Evolutionary conservation across 2,888 invertebrate species (phyloP).

Genomic region (Papilio demoleus): DNA sequence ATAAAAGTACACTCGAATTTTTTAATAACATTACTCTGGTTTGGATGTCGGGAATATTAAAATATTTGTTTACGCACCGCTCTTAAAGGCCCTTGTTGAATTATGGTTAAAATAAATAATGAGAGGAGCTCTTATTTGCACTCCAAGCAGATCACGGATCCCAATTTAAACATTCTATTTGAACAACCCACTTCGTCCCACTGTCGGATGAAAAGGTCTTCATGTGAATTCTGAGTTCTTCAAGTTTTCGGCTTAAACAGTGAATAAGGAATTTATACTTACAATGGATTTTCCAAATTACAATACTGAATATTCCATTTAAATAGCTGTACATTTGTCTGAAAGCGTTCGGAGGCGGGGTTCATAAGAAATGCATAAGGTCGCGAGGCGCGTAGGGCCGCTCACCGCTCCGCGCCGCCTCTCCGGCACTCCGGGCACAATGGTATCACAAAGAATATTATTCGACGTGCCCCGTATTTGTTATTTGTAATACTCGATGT

Average conservation of each 20-base stretch:
- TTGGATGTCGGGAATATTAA: constrained; percentile 38
- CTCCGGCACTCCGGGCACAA: constrained; percentile 53
- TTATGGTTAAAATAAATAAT: constrained; percentile 43
- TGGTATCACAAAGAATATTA: constrained; percentile 52
- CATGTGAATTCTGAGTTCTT: constrained; percentile 51
- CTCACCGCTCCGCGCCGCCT: constrained; percentile 48
- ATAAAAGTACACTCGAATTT: constrained; percentile 30
- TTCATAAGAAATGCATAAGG: constrained; percentile 76
- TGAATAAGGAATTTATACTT: constrained; percentile 70
- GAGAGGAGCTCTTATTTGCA: constrained; percentile 41
- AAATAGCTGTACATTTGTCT: constrained; percentile 76
- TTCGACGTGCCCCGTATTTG: constrained; percentile 40
- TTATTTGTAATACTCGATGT: constrained; percentile 42
- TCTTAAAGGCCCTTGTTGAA: constrained; percentile 38
- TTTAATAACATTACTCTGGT: constrained; percentile 29
- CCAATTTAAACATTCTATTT: constrained; percentile 42
- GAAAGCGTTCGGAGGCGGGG: constrained; percentile 66
- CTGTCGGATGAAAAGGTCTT: constrained; percentile 50
- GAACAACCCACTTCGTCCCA: constrained; percentile 50
- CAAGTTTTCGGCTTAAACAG: constrained; percentile 68
- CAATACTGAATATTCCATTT: constrained; percentile 77
- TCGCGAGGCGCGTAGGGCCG: constrained; percentile 59
- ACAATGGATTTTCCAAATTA: constrained; percentile 72
- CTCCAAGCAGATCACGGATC: constrained; percentile 42
- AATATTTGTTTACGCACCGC: constrained; percentile 39